A percentile compares a stretch with the other conserved stretches of the same genome.
Evolutionary conservation across 2,888 invertebrate genomes (phyloP).

Genomic region (Drepana falcataria): DNA sequence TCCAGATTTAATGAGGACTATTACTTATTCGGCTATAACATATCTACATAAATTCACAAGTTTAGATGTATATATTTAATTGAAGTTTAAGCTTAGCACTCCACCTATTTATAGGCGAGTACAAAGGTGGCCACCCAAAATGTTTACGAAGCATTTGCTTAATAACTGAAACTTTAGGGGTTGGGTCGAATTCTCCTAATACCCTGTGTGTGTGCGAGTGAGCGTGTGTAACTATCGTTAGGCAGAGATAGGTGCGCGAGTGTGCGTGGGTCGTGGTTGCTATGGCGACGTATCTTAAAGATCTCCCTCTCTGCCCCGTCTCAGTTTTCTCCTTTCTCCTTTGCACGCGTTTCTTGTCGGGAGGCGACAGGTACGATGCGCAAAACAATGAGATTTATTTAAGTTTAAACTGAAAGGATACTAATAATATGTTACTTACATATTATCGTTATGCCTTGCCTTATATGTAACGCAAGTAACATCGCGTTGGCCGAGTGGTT

Average conservation of each 20-base stretch:
- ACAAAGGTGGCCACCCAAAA: conserved; percentile 69
- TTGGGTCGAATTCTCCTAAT: conserved; percentile 74
- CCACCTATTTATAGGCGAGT: conserved; percentile 62
- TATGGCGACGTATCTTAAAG: conserved; percentile 76
- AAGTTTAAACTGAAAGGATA: background rate
- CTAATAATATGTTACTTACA: too few relatives aligned
- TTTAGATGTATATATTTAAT: conserved; percentile 46
- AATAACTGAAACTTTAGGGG: conserved; percentile 75
- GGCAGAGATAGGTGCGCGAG: conserved; percentile 30
- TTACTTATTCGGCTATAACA: background rate
- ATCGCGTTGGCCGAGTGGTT: too few relatives aligned
- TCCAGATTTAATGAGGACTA: too few relatives aligned
- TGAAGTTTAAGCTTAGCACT: conserved; percentile 61
- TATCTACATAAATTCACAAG: conserved; percentile 39
- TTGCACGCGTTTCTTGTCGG: conserved; percentile 76
- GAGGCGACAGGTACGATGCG: conserved; percentile 64
- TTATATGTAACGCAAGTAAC: too few relatives aligned
- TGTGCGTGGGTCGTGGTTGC: conserved; percentile 63
- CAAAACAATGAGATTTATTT: conserved; percentile 24
- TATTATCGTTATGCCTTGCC: too few relatives aligned
- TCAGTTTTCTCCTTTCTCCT: conserved; percentile 77
- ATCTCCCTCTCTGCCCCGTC: conserved; percentile 73
- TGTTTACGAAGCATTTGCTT: conserved; percentile 79
- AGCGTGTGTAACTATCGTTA: conserved; percentile 43
- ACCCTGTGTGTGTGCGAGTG: conserved; percentile 52